Conservation (phyloP, 2,113 vertebrate genomes). For the Chlorodrepanis virens region DNA sequence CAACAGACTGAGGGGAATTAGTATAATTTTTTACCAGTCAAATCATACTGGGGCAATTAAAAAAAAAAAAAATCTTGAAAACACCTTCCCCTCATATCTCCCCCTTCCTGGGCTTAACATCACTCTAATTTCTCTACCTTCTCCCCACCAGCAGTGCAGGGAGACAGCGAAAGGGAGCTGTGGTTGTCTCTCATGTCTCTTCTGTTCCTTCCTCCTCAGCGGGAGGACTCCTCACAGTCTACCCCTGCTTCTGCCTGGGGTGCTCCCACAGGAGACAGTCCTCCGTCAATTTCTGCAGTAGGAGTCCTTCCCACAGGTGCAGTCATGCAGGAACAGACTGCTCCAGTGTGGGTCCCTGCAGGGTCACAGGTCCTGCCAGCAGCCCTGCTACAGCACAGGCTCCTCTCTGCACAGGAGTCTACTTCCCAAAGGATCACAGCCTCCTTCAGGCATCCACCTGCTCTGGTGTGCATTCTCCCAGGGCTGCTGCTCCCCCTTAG, state of each 20-base stretch:
- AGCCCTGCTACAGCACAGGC: background rate
- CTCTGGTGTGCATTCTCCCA: background rate
- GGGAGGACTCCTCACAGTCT: background rate
- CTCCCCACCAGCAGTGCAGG: background rate
- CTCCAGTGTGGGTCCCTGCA: background rate
- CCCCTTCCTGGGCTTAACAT: background rate
- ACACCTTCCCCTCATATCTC: background rate
- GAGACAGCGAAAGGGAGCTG: too few species aligned
- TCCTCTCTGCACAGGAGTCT: background rate
- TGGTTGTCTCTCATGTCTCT: too few species aligned
- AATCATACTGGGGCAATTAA: background rate
- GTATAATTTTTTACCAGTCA: background rate
- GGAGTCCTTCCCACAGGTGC: background rate
- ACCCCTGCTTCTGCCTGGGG: background rate
- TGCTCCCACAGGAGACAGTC: background rate
- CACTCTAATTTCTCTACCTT: background rate
- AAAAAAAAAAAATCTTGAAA: background rate
- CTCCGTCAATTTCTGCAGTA: background rate
- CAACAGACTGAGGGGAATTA: background rate
- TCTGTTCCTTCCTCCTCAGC: background rate
- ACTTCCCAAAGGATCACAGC: background rate
- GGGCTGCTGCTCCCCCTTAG: background rate
- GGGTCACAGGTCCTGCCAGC: background rate
- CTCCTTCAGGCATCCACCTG: background rate
- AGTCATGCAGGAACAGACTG: background rate